Conservation (phyloP, 1,140 invertebrate species). For the Ooceraea biroi region DNA sequence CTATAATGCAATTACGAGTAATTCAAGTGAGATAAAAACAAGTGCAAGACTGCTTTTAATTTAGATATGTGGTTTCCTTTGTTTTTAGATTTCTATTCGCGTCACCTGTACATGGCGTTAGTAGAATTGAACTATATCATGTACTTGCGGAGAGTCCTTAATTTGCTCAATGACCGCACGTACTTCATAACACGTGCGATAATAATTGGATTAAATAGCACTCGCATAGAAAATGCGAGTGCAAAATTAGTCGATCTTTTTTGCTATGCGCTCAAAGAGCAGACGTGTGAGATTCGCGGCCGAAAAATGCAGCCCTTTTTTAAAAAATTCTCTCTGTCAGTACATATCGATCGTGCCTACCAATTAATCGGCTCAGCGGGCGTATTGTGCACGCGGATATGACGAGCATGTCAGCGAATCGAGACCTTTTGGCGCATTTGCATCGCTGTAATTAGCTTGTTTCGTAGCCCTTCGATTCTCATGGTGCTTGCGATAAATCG, state of each 20-base stretch:
- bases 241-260: slow-evolving; percentile 8
- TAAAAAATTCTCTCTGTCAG: slow-evolving; percentile 55
- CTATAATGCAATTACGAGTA: slow-evolving; percentile 15
- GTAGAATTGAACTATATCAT: slow-evolving; percentile 27
- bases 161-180: slow-evolving; percentile 41
- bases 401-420: background rate
- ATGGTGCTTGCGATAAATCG: slow-evolving; percentile 34
- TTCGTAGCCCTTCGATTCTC: slow-evolving; percentile 40
- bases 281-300: background rate
- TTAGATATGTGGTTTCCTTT: background rate
- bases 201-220: slow-evolving; percentile 44
- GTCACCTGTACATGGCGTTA: background rate
- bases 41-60: background rate
- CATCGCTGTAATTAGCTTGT: slow-evolving; percentile 56
- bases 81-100: slow-evolving; percentile 17
- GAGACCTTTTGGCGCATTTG: slow-evolving; percentile 33
- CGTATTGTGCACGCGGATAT: background rate
- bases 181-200: slow-evolving; percentile 37
- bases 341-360: slow-evolving; percentile 32
- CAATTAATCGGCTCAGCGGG: slow-evolving; percentile 36
- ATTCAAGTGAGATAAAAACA: background rate
- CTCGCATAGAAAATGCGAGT: slow-evolving; percentile 30
- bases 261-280: background rate
- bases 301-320: slow-evolving; percentile 21
- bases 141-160: slow-evolving; percentile 32